Evolutionary conservation across 2,888 invertebrate species (phyloP), one percentile per base, ranked within the genome.

Genomic region (Athetis lepigone): DNA sequence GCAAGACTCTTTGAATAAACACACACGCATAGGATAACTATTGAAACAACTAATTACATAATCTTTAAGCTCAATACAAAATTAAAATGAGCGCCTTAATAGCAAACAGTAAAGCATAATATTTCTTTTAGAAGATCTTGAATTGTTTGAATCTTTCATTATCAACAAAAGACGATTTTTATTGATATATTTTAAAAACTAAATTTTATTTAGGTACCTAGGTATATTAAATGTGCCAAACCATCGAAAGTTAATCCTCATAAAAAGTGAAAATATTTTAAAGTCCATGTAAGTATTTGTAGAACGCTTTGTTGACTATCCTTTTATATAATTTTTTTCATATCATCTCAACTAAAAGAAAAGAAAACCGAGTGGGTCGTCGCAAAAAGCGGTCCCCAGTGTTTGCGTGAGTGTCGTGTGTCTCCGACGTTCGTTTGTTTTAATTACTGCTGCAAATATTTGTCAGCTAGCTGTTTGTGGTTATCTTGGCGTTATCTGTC

Each of bases 401-500:
- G 88, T 88, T 87, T 88, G 85, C 85, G 58, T 66, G 70, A 74
- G 85, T 81, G 86, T 83, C 84, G 85, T 85, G 87, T 85, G 85
- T 85, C 84, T 81, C 80, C 83, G 83, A 73, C 80, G 90, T 77
- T 72, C 51, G 80, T 89, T 90, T 92, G 90, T 91, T 92, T 90
- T 92, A 91, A 92, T 93, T 89, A 91, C 87, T 85, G 83, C 76
- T 78, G 91, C 89, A 92, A 95, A 95, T 94, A 93, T 94, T 94
- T 91, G 89, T 85, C 75, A 89, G 88, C 90, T 91, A 90, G 89
- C 89, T 92, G 90, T 89, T 89, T 86, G 83, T 85, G 83, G 88
- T 93, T 93, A 94, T 93, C 94, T 91, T 75, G 75, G 85, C 85
- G 85, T 94, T 95, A 94, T 94, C 94, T 94, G 94, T 93, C 94